These are phyloP conservation scores for Drosophila melanosoma DNA, from an alignment of 2,888 invertebrate species.

Conservation along the genomic window DNA sequence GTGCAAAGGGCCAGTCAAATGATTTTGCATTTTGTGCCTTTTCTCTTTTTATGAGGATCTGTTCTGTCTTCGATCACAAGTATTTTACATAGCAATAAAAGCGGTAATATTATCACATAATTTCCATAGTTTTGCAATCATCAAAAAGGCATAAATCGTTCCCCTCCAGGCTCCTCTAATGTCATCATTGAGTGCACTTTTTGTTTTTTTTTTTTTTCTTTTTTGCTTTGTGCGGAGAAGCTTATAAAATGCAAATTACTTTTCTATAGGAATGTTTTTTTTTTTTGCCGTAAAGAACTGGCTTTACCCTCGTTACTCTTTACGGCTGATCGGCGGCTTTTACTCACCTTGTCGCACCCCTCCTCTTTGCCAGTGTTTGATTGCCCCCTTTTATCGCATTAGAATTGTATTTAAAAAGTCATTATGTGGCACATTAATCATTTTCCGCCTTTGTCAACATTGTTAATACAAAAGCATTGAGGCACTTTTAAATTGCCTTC, in stretches of 20 bases:
- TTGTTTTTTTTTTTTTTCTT: constrained; percentile 16
- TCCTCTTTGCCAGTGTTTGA: constrained; percentile 53
- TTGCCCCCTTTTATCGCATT: constrained; percentile 73
- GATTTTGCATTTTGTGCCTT: constrained; percentile 51
- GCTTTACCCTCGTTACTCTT: constrained; percentile 13
- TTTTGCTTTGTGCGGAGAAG: constrained; percentile 20
- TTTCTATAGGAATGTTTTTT: constrained; percentile 61
- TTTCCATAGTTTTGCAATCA: constrained; percentile 73
- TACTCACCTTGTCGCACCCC: constrained; percentile 51
- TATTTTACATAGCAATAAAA: constrained; percentile 68
- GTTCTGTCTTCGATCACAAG: constrained; percentile 62
- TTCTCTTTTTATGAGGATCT: constrained; percentile 16
- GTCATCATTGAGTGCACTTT: constrained; percentile 52
- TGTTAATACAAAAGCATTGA: constrained; percentile 19
- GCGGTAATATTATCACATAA: constrained; percentile 51
- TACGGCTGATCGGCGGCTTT: constrained; percentile 39
- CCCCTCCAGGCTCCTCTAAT: constrained; percentile 63
- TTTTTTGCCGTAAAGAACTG: constrained; percentile 24
- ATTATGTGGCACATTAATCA: constrained; percentile 75
- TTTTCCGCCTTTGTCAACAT: constrained; percentile 54
- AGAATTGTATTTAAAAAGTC: constrained; percentile 77
- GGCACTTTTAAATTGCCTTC: constrained; percentile 13
- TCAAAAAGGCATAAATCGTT: constrained; percentile 81
- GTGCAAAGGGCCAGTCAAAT: constrained; percentile 65
- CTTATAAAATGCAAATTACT: constrained; percentile 79